Evolutionary conservation across 2,113 vertebrate genomes (phyloP), one percentile per base, ranked within the genome.

Genomic region (Psilopogon haemacephalus): DNA sequence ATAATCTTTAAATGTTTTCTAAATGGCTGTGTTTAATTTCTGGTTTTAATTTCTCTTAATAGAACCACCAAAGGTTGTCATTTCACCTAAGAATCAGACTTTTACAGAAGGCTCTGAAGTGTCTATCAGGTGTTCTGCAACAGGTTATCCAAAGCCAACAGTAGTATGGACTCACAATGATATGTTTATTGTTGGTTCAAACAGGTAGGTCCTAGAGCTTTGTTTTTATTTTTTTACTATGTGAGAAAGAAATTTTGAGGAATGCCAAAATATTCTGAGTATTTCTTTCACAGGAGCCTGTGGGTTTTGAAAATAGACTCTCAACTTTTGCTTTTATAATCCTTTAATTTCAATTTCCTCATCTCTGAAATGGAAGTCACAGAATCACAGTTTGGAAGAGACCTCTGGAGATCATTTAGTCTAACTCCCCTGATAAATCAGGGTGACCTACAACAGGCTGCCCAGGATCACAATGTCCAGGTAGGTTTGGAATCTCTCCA

Each of bases 81-180:
- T 99, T n/a, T 97, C 98, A 37, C 99, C 99, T 5, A 97, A 68
- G 83, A 99, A 99, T 93, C 98, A 99, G 92, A 98, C 98, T 42
- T 99, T 99, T 73, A 98, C 81, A 14, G 94, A 93, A 63, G 98
- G 98, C 65, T 98, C 98, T 48, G 98, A 99, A 77, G 98, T 99
- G n/a, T 98, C 98, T 90, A 98, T 99, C 94, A 97, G 97, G 59
- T 99, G 99, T 79, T 98, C 97, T 14, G 98, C 98, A 78, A 98
- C 95, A 2, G 99, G 99, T 55, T 98, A 98, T 93, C 99, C 99
- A 26, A 95, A 97, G 35, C 99, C 99, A 4, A 98, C 97, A 8
- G 77, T 99, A 11, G 95, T 98, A 46, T 99, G 99, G 99, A 99
- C 98, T 6, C 92, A 99, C 95, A 99, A 99, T 0, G 98, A 98